Evolutionary conservation across 1,140 invertebrate species (phyloP).

Genomic region (Drosophila eugracilis): DNA sequence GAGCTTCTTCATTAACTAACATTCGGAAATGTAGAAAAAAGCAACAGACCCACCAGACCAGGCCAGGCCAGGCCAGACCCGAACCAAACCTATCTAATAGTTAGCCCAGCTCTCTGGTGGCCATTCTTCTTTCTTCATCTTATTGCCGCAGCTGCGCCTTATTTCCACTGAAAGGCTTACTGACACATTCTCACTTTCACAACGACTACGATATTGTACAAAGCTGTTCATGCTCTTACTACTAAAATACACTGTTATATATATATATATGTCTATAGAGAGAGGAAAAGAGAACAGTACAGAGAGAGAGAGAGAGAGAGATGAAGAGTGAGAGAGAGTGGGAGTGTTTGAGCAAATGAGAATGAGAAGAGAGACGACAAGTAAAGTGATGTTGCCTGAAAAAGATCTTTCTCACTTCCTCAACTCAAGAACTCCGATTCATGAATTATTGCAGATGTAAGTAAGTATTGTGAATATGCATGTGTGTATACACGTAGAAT

Average conservation of each 20-base stretch:
- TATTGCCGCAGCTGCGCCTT: slow-evolving; percentile 60
- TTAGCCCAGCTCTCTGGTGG: slow-evolving; percentile 11
- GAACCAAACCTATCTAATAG: slow-evolving; percentile 10
- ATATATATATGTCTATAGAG: neutral
- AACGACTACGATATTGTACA: slow-evolving; percentile 32
- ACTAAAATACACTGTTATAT: slow-evolving; percentile 6
- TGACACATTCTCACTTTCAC: slow-evolving; percentile 23
- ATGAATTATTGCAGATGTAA: slow-evolving; percentile 23
- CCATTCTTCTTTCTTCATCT: slow-evolving; percentile 31
- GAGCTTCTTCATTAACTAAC: slow-evolving; percentile 4
- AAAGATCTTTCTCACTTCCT: slow-evolving; percentile 46
- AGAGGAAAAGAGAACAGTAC: no score
- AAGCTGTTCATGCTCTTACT: slow-evolving; percentile 25
- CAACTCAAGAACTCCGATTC: slow-evolving; percentile 52
- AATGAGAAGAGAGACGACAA: slow-evolving; percentile 1
- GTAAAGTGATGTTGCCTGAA: slow-evolving; percentile 27
- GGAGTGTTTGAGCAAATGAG: slow-evolving; percentile 35
- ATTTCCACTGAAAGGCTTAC: slow-evolving; percentile 65
- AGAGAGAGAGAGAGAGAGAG: slow-evolving; percentile 4
- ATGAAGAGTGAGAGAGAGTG: slow-evolving; percentile 22
- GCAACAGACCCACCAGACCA: neutral
- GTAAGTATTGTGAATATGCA: slow-evolving; percentile 11
- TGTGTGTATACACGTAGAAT: slow-evolving; percentile 8
- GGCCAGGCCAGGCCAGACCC: neutral
- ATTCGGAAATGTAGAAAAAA: slow-evolving; percentile 7